Evolutionary conservation across 2,888 invertebrate genomes (phyloP).

Genomic region (Tinea trinotella): DNA sequence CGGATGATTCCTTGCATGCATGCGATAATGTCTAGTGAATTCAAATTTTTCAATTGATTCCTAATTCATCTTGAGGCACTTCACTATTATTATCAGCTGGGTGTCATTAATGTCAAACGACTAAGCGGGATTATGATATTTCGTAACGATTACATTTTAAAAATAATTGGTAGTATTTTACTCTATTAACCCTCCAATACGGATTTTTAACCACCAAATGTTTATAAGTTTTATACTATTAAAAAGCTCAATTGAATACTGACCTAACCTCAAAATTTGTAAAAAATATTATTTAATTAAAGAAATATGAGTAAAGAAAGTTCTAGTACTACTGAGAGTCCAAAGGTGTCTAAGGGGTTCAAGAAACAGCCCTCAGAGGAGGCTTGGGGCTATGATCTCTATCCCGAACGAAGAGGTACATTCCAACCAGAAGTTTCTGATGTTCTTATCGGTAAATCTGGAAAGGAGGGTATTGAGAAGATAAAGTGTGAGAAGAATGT

Average conservation of each 20-base stretch:
- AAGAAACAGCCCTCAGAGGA: conserved; percentile 17
- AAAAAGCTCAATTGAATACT: no score
- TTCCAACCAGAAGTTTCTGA: conserved; percentile 69
- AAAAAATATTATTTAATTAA: no score
- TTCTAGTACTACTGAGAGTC: not conserved
- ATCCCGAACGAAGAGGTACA: conserved; percentile 83
- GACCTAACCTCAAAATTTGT: conserved; percentile 11
- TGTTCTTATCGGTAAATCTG: conserved; percentile 76
- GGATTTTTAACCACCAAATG: no score
- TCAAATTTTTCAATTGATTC: conserved; percentile 8
- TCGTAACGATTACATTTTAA: no score
- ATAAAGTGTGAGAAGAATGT: conserved; percentile 87
- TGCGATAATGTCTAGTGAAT: not conserved
- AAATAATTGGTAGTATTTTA: no score
- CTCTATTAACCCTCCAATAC: no score
- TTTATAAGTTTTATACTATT: no score
- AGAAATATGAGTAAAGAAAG: conserved; percentile 1
- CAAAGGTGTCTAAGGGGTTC: not conserved
- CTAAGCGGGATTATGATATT: no score
- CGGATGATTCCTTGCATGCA: conserved; percentile 15
- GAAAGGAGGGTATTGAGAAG: conserved; percentile 79
- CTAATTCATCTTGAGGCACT: not conserved
- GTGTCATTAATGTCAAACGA: not conserved
- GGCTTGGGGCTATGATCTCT: conserved; percentile 84
- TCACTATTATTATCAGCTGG: not conserved